phyloP scores from a whole-genome alignment of 37 sponge, comb jelly and placozoan genomes.

The Crambe crambe region DNA sequence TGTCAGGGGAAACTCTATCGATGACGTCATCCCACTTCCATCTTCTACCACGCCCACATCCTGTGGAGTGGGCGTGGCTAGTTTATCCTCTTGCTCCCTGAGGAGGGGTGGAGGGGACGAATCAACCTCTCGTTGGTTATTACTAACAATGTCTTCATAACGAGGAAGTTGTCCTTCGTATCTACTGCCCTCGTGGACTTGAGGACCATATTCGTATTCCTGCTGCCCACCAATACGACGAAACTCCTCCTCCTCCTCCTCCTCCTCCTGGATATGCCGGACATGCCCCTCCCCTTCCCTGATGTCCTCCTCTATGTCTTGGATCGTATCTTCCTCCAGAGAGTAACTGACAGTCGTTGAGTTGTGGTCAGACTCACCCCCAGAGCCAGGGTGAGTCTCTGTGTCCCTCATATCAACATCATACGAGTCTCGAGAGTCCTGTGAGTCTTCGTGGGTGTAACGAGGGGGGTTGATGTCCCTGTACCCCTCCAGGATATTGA shows the following conservation, averaged over 20 bases:
- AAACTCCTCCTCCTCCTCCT: conserved; percentile 7
- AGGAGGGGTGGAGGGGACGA: conserved; percentile 7
- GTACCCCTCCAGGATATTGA: conserved; percentile 5
- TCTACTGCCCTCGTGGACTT: background rate
- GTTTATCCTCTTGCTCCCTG: background rate
- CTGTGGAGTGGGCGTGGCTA: conserved; percentile 6
- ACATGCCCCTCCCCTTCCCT: background rate
- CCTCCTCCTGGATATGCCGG: background rate
- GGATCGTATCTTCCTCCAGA: conserved; percentile 51
- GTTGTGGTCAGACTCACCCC: conserved; percentile 53
- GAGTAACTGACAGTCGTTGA: conserved; percentile 69
- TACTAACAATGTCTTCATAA: conserved; percentile 59
- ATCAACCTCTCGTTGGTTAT: conserved; percentile 9
- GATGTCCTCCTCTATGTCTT: conserved; percentile 33
- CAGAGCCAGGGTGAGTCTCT: conserved; percentile 40
- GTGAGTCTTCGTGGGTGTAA: background rate
- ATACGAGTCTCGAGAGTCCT: conserved; percentile 12
- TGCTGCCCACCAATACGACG: background rate
- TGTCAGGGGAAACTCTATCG: conserved; percentile 81
- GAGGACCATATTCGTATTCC: background rate
- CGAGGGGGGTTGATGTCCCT: background rate
- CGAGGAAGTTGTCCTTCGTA: conserved; percentile 55
- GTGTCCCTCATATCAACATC: conserved; percentile 57
- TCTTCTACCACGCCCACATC: background rate
- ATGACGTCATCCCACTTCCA: background rate